Conservation (phyloP, 2,113 vertebrate genomes). For the Oreochromis aureus region DNA sequence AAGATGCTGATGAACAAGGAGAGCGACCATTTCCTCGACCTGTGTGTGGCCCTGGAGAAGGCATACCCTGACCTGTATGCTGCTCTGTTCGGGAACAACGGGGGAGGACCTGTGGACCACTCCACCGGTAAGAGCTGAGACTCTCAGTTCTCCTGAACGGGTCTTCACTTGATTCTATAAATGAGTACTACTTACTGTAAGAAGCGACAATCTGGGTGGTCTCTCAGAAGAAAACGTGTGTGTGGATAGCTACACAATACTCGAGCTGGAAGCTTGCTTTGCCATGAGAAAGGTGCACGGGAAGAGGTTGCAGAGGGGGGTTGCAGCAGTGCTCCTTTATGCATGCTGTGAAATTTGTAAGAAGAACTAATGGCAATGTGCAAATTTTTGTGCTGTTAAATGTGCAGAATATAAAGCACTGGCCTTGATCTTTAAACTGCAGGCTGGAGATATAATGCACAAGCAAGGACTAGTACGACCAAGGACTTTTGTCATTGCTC, state of each 20-base stretch:
- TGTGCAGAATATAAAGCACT: not conserved
- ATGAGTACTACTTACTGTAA: not conserved
- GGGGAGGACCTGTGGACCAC: conserved; percentile 75
- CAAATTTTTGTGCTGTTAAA: not conserved
- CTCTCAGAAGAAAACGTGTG: not conserved
- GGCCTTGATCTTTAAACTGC: not conserved
- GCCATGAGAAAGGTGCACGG: not conserved
- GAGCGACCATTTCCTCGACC: conserved; percentile 91
- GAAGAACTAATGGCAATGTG: not conserved
- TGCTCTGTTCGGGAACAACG: conserved; percentile 84
- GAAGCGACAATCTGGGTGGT: conserved; percentile 40
- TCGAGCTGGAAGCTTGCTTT: not conserved
- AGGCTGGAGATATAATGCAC: not conserved
- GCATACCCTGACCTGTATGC: conserved; percentile 90
- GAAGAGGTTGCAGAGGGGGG: not conserved
- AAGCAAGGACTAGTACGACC: not conserved
- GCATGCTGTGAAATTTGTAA: not conserved
- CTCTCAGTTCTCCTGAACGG: not conserved
- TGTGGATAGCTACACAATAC: not conserved
- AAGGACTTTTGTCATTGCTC: not conserved
- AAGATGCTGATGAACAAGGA: conserved; percentile 92
- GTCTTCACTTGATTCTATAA: not conserved
- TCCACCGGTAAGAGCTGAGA: conserved; percentile 68
- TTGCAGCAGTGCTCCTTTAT: not conserved
- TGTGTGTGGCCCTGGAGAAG: conserved; percentile 94